phyloP scores from a whole-genome alignment of 2,888 invertebrate genomes.

The Drosophila greeni region DNA sequence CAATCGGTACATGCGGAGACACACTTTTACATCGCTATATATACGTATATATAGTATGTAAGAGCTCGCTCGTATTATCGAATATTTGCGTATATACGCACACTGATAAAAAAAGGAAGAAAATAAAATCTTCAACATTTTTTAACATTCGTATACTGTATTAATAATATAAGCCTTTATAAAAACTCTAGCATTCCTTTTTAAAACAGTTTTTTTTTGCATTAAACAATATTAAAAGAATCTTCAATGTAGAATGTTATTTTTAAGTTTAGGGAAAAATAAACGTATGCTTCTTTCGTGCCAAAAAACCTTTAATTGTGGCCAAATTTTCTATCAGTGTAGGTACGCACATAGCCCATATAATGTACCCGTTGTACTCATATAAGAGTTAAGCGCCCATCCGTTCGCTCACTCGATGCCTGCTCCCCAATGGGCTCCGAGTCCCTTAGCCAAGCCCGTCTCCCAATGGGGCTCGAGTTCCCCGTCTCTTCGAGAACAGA shows the following conservation, averaged over 20 bases:
- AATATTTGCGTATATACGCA: conserved; percentile 33
- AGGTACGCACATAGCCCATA: conserved; percentile 36
- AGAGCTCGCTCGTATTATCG: conserved; percentile 26
- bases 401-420: conserved; percentile 47
- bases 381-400: conserved; percentile 69
- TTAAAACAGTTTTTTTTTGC: no score
- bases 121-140: no score
- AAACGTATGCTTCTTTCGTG: neutral
- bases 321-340: neutral
- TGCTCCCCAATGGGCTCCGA: conserved; percentile 42
- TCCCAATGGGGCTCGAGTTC: conserved; percentile 10
- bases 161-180: no score
- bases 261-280: neutral
- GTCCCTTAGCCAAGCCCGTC: conserved; percentile 52
- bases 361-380: conserved; percentile 52
- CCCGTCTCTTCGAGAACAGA: neutral
- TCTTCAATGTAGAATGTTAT: no score
- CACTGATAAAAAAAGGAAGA: neutral
- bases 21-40: conserved; percentile 41
- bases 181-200: no score
- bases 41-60: conserved; percentile 31
- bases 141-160: no score
- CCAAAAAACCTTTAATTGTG: neutral
- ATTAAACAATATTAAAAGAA: neutral
- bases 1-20: conserved; percentile 31